Evolutionary conservation across 2,888 invertebrate species (phyloP).

Genomic region (Tanytarsus gracilentus): DNA sequence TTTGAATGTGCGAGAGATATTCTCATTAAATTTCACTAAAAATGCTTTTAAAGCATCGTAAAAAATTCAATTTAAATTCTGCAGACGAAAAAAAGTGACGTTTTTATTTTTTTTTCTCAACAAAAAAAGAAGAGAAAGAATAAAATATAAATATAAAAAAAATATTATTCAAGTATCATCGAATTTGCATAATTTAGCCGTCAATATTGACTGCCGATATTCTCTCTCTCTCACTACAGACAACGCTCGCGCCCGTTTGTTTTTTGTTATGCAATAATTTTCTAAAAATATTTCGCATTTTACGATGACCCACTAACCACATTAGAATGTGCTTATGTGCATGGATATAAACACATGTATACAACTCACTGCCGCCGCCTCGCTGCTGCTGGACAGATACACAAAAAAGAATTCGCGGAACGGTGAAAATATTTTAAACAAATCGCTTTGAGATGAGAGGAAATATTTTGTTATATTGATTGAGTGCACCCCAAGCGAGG

Average conservation of each 20-base stretch:
- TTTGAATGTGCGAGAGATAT: no score
- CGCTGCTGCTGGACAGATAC: no score
- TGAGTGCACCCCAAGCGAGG: not conserved
- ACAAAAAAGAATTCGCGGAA: not conserved
- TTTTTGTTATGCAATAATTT: conserved; percentile 22
- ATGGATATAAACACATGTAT: not conserved
- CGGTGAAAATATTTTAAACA: not conserved
- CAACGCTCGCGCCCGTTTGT: not conserved
- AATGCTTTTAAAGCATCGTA: conserved; percentile 10
- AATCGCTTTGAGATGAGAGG: no score
- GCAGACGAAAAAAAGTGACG: conserved; percentile 14
- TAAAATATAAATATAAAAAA: conserved; percentile 13
- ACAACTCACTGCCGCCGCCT: no score
- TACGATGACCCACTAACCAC: conserved; percentile 26
- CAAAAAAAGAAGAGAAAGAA: conserved; percentile 4
- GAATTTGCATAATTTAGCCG: conserved; percentile 26
- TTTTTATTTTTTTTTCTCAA: conserved; percentile 4
- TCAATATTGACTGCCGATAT: conserved; percentile 6
- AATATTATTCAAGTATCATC: conserved; percentile 15
- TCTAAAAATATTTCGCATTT: conserved; percentile 26
- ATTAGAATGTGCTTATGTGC: not conserved
- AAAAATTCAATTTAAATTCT: conserved; percentile 12
- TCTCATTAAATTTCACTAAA: conserved; percentile 13
- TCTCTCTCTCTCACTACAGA: not conserved
- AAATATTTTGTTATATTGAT: no score